These are phyloP conservation scores for Criorhina ranunculi DNA, from an alignment of 2,888 invertebrate species.

Conservation along the genomic window DNA sequence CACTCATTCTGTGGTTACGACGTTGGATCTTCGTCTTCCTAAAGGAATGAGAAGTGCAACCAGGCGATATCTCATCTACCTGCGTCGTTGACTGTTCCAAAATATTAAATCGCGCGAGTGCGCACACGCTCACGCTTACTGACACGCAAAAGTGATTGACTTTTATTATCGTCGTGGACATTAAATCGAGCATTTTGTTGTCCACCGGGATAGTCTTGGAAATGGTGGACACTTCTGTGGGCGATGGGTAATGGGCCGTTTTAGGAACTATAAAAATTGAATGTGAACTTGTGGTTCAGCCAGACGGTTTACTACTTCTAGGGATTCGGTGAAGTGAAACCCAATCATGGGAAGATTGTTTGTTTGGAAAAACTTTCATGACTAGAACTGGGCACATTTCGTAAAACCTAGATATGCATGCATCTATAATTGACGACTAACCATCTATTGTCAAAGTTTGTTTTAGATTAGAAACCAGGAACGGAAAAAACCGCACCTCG, in stretches of 20 bases:
- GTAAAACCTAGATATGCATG: too few species aligned
- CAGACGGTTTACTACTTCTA: not conserved
- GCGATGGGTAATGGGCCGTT: constrained; percentile 18
- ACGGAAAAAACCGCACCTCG: too few species aligned
- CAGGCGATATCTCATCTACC: not conserved
- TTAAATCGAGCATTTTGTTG: constrained; percentile 10
- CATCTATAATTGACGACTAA: too few species aligned
- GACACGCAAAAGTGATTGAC: constrained; percentile 49
- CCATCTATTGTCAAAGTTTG: too few species aligned
- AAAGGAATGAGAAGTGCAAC: not conserved
- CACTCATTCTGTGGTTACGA: constrained; percentile 42
- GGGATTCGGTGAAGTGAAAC: too few species aligned
- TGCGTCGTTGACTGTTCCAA: not conserved
- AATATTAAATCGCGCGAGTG: constrained; percentile 27
- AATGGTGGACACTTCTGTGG: constrained; percentile 26
- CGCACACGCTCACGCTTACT: constrained; percentile 14
- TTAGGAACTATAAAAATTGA: constrained; percentile 1
- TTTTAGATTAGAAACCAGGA: too few species aligned
- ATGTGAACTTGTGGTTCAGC: constrained; percentile 12
- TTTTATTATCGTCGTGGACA: constrained; percentile 29
- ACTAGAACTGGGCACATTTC: not conserved
- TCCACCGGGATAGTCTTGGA: not conserved
- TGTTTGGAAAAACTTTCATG: too few species aligned
- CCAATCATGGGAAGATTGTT: too few species aligned
- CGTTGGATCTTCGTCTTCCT: constrained; percentile 3